Evolutionary conservation across 2,888 invertebrate species (phyloP).

Genomic region (Stenodera caucasica): DNA sequence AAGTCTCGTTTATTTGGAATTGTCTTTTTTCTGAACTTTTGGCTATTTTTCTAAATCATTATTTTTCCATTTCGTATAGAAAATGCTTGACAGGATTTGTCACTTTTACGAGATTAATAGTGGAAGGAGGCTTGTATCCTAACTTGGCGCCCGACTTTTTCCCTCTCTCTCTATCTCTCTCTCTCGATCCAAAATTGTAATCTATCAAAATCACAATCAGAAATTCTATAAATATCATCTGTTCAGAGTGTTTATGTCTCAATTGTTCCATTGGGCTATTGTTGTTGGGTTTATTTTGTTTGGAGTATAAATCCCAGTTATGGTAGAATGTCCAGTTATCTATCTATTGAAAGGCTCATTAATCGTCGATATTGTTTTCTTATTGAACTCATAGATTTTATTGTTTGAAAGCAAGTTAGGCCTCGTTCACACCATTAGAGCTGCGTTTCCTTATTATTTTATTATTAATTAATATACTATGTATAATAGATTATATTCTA

Average conservation of each 20-base stretch:
- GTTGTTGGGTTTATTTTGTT: too few species aligned
- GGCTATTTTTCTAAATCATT: slow-evolving; percentile 6
- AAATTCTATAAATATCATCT: background rate
- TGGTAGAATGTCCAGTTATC: background rate
- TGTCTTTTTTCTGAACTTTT: background rate
- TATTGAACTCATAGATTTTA: background rate
- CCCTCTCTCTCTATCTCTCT: slow-evolving; percentile 11
- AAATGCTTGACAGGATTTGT: slow-evolving; percentile 15
- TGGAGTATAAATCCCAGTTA: background rate
- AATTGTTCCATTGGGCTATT: background rate
- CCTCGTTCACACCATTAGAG: too few species aligned
- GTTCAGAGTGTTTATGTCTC: background rate
- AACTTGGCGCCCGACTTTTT: background rate
- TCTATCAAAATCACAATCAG: slow-evolving; percentile 24
- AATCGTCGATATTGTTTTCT: too few species aligned
- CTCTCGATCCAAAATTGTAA: slow-evolving; percentile 3
- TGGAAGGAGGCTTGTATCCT: too few species aligned
- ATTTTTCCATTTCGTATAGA: slow-evolving; percentile 23
- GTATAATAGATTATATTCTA: too few species aligned
- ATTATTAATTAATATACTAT: too few species aligned
- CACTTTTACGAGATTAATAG: slow-evolving; percentile 22
- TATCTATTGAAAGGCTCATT: background rate
- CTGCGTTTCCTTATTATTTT: too few species aligned
- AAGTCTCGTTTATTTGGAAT: background rate
- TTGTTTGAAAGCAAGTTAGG: background rate